Conservation (phyloP, 2,113 vertebrate genomes). For the Sciurus niger region DNA sequence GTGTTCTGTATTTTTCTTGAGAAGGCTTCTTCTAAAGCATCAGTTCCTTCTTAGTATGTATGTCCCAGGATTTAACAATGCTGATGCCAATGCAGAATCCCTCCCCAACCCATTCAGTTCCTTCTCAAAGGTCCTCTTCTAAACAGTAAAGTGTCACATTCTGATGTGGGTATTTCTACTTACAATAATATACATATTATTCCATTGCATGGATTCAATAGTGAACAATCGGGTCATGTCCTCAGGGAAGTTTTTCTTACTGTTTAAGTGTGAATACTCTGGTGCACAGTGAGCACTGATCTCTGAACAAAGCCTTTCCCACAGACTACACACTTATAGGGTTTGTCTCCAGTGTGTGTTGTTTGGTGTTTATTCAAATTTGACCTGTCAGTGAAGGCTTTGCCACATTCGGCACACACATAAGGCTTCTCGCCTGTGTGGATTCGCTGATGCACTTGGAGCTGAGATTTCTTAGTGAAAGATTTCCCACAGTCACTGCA, state of each 20-base stretch:
- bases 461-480: constrained; percentile 81
- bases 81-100: neutral
- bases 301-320: constrained; percentile 78
- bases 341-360: constrained; percentile 78
- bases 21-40: neutral
- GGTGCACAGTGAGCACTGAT: constrained; percentile 70
- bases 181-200: neutral
- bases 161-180: neutral
- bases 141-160: neutral
- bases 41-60: neutral
- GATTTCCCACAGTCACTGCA: constrained; percentile 74
- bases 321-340: constrained; percentile 74
- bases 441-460: constrained; percentile 77
- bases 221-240: neutral
- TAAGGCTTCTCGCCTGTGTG: constrained; percentile 81
- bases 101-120: neutral
- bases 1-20: neutral
- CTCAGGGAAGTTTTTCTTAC: neutral
- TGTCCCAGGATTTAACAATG: neutral
- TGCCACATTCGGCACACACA: constrained; percentile 72
- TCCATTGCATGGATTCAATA: neutral
- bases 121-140: neutral
- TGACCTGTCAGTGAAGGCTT: constrained; percentile 78
- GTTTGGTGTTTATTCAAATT: constrained; percentile 80
- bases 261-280: constrained; percentile 62